These are phyloP conservation scores for Melanogrammus aeglefinus DNA, from an alignment of 2,797 vertebrate species.

Conservation along the genomic window DNA sequence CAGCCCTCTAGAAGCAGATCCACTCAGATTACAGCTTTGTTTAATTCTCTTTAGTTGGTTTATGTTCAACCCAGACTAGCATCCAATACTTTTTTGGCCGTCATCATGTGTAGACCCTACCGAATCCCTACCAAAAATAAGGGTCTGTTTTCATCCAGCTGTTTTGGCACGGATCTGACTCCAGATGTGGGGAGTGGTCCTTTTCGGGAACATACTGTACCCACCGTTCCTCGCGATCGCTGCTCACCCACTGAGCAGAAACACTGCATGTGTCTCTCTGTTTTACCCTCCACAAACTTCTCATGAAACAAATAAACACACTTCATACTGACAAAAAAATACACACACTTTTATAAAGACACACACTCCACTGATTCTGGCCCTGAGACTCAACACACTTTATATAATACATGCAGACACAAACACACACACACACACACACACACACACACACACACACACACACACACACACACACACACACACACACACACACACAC, in stretches of 20 bases:
- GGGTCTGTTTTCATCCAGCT: not conserved
- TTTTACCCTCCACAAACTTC: not conserved
- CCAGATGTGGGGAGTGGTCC: conserved; percentile 29
- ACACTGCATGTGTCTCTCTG: not conserved
- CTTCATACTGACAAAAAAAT: not conserved
- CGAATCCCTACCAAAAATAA: not conserved
- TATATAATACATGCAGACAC: not conserved
- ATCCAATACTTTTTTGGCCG: no score
- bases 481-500: not conserved
- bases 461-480: not conserved
- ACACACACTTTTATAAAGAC: conserved; percentile 6
- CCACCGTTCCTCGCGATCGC: not conserved
- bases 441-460: not conserved
- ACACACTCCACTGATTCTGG: not conserved
- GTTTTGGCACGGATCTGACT: not conserved
- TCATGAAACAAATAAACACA: conserved; percentile 2
- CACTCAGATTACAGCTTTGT: no score
- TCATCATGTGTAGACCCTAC: not conserved
- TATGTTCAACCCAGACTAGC: no score
- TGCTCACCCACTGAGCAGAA: not conserved
- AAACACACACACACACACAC: not conserved
- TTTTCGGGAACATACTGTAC: conserved; percentile 25
- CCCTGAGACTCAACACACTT: not conserved
- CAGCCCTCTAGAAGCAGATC: no score
- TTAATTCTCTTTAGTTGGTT: no score